Evolutionary conservation across 2,797 vertebrate species (phyloP).

Genomic region (Alcedo quadribrachys): DNA sequence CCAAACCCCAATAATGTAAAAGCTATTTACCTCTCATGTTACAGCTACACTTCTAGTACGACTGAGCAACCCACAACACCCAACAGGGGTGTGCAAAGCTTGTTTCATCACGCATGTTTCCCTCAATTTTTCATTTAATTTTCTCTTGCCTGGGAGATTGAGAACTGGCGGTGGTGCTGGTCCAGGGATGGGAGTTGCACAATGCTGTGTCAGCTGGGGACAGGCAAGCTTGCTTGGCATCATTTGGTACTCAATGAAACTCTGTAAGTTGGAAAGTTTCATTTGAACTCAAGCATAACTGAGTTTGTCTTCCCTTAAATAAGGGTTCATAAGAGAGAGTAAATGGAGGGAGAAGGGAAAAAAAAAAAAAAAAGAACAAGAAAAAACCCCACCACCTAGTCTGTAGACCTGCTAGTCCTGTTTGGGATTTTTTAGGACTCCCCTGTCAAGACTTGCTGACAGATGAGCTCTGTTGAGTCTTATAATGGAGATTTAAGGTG

Average conservation of each 20-base stretch:
- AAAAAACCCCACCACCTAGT: background rate
- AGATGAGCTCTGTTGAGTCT: background rate
- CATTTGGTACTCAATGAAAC: slow-evolving; percentile 67
- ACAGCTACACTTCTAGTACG: background rate
- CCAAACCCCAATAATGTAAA: background rate
- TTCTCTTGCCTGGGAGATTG: slow-evolving; percentile 14
- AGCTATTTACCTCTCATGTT: slow-evolving; percentile 16
- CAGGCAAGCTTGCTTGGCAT: slow-evolving; percentile 14
- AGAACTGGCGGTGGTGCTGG: background rate
- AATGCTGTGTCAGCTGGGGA: background rate
- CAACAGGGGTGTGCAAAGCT: background rate
- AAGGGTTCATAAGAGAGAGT: background rate
- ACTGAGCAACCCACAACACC: background rate
- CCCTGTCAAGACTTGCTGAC: slow-evolving; percentile 35
- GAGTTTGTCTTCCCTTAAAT: slow-evolving; percentile 45
- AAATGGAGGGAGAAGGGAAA: background rate
- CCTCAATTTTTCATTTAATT: slow-evolving; percentile 21
- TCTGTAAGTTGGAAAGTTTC: slow-evolving; percentile 33
- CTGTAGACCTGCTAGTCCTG: slow-evolving; percentile 22
- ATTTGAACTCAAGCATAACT: slow-evolving; percentile 27
- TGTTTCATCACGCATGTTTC: background rate
- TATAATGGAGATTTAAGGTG: slow-evolving; percentile 6
- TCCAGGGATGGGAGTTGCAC: background rate
- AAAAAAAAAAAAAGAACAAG: background rate
- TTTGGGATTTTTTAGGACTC: background rate